Evolutionary conservation across 2,888 invertebrate genomes (phyloP), one percentile per base, ranked within the genome.

Genomic region (Tipula helvola): DNA sequence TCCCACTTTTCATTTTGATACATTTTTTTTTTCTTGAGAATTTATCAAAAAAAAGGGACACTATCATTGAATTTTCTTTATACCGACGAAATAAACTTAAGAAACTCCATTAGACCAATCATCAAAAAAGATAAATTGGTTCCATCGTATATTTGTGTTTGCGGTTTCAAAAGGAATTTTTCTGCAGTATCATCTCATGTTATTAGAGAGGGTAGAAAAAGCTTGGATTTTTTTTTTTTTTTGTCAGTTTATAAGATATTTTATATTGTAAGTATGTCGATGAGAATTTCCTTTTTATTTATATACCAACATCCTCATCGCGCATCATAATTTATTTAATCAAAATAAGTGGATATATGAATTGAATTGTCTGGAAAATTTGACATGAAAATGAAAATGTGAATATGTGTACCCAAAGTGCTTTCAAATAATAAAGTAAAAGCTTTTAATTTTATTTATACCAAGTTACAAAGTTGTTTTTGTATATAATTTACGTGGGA

Each of bases 71-170:
- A 71, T 71, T 71, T 71, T 12, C 71, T 71, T 71, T 71, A 28
- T 28, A 18, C 71, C 71, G 71, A 71, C 18, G 57, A 57, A 18
- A 57, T 57, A 36, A 84, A 36, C 36, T 84, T 39, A 28, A 28
- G n/a, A 84, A 39, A 84, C 84, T 84, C 84, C 84, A 84, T 84
- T 84, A 84, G 41, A 84, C 84, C 84, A 84, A 84, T 84, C 84
- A 84, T 39, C 84, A 39, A 84, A 16, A 28, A 84, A 84, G 84
- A 84, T 84, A 84, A 84, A 84, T 84, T 84, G 84, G 13, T 84
- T 84, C 39, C 84, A n/a, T 84, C 84, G 41, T 39, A 84, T 84
- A n/a, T 52, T 13, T 16, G n/a, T 39, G 7, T 39, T 7, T 71
- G 10, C 10, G 28, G 18, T 71, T 28, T 71, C 18, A 71, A 71